Evolutionary conservation across 2,113 vertebrate genomes (phyloP).

Genomic region (Catharus minimus): DNA sequence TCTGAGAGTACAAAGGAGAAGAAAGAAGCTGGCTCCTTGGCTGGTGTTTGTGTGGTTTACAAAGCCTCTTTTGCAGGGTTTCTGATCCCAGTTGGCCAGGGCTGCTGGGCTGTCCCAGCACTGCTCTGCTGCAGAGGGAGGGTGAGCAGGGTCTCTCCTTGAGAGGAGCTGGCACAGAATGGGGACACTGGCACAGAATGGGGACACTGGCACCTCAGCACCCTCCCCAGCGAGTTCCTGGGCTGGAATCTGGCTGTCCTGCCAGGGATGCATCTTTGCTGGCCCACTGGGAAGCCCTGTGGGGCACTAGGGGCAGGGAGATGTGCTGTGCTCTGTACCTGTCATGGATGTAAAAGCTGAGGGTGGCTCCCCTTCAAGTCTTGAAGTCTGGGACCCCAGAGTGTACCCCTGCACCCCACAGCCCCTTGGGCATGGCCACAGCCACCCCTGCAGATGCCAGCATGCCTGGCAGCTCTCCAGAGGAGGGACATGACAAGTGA

Average conservation of each 20-base stretch:
- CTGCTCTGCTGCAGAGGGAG: neutral
- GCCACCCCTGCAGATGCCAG: neutral
- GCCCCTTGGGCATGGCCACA: neutral
- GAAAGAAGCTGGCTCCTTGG: neutral
- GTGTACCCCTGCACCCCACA: neutral
- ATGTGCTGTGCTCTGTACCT: neutral
- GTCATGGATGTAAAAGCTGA: neutral
- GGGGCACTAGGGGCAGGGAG: neutral
- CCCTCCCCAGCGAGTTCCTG: neutral
- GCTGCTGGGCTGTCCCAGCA: neutral
- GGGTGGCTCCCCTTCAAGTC: neutral
- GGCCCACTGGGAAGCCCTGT: neutral
- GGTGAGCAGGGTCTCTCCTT: accelerated
- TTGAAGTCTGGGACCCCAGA: neutral
- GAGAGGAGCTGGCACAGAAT: neutral
- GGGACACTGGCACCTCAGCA: neutral
- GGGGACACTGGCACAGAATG: neutral
- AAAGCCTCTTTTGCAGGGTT: neutral
- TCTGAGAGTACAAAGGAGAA: neutral
- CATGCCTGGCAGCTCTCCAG: neutral
- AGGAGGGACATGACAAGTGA: accelerated
- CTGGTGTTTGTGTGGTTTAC: neutral
- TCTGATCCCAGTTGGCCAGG: neutral
- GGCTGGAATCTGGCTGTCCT: neutral
- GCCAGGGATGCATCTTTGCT: neutral